Conservation (phyloP, 2,113 vertebrate species). For the Rutilus rutilus region DNA sequence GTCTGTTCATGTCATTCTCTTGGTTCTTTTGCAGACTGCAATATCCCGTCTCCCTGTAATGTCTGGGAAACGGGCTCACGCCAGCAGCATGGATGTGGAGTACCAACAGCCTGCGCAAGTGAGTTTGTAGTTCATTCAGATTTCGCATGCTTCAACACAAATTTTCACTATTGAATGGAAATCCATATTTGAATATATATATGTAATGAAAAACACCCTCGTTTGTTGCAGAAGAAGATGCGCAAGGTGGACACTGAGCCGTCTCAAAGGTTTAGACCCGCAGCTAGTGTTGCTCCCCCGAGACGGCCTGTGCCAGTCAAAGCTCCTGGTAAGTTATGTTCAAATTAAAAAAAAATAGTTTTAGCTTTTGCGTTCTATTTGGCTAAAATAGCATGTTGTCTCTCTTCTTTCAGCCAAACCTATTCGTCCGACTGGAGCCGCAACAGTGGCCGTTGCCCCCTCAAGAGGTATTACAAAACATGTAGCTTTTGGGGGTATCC, state of each 20-base stretch:
- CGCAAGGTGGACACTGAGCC: conserved; percentile 61
- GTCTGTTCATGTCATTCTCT: neutral
- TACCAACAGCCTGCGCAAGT: conserved; percentile 70
- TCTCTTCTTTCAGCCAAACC: conserved; percentile 57
- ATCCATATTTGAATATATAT: neutral
- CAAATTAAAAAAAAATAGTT: neutral
- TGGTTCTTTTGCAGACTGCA: conserved; percentile 44
- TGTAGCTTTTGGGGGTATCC: no score
- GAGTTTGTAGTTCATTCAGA: neutral
- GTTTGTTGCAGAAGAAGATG: conserved; percentile 64
- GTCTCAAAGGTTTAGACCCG: conserved; percentile 52
- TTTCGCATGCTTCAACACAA: neutral
- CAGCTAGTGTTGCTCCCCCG: conserved; percentile 56
- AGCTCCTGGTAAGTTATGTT: neutral
- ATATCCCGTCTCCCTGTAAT: conserved; percentile 74
- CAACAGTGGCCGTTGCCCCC: conserved; percentile 72
- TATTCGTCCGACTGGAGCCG: conserved; percentile 61
- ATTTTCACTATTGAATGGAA: neutral
- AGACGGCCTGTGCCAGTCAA: conserved; percentile 4
- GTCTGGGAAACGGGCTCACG: conserved; percentile 67
- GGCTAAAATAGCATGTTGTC: neutral
- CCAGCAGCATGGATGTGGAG: conserved; percentile 60
- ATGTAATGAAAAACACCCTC: neutral
- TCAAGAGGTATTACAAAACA: conserved; percentile 68
- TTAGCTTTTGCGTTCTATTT: neutral